Conservation (phyloP, 2,888 invertebrate genomes). For the Nasonovia ribisnigri region DNA sequence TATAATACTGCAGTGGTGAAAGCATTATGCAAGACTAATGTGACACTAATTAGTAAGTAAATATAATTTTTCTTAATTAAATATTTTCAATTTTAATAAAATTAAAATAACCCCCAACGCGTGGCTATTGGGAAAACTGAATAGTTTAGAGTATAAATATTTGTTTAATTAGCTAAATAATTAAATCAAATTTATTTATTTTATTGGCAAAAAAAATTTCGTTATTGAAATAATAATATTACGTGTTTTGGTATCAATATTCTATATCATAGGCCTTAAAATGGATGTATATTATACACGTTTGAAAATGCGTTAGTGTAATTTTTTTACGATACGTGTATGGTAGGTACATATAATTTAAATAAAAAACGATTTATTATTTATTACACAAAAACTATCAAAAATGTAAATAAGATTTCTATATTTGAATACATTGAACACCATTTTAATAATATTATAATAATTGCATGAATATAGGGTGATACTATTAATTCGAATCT, state of each 20-base stretch:
- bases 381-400: no score
- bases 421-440: not conserved
- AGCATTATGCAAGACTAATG: slow-evolving; percentile 32
- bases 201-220: not conserved
- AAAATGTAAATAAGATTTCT: not conserved
- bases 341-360: no score
- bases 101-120: not conserved
- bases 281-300: not conserved
- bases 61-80: not conserved
- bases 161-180: no score
- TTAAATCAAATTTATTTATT: no score
- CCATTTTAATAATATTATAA: not conserved
- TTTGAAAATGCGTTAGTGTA: not conserved
- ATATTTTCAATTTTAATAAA: not conserved
- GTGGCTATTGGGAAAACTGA: not conserved
- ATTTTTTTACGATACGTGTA: not conserved
- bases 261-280: not conserved
- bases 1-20: slow-evolving; percentile 28
- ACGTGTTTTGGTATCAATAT: not conserved
- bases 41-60: not conserved
- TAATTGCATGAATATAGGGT: not conserved
- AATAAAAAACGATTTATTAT: no score
- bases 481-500: not conserved
- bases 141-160: not conserved
- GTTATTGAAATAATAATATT: not conserved